Evolutionary conservation across 2,888 invertebrate species (phyloP).

Genomic region (Lutraria lutraria): DNA sequence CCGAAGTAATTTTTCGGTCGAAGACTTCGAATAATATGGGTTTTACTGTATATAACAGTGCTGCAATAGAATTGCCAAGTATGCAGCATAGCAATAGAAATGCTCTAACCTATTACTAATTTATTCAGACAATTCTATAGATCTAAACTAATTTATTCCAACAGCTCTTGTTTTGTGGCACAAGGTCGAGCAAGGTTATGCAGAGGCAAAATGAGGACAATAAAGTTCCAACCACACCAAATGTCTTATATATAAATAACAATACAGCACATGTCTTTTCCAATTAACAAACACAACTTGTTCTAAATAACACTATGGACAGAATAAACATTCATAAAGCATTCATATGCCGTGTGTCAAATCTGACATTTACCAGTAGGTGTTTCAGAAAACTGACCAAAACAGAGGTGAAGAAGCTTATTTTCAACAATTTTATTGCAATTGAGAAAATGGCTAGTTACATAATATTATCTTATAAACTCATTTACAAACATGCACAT

Average conservation of each 20-base stretch:
- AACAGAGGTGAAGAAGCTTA: not conserved
- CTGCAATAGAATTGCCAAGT: not conserved
- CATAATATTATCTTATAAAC: too few species aligned
- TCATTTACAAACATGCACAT: not conserved
- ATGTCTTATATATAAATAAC: not conserved
- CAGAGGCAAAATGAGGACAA: not conserved
- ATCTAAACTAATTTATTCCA: not conserved
- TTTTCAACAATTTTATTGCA: not conserved
- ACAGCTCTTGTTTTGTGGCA: not conserved
- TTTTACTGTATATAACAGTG: not conserved
- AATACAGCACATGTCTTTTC: not conserved
- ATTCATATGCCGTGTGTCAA: not conserved
- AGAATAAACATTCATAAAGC: not conserved
- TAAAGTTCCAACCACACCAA: not conserved
- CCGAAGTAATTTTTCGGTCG: too few species aligned
- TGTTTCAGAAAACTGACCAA: not conserved
- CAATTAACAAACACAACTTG: not conserved
- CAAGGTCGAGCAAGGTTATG: not conserved
- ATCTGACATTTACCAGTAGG: slow-evolving; percentile 3
- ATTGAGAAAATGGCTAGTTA: not conserved
- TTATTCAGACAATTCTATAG: not conserved
- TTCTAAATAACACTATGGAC: not conserved
- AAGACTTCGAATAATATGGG: too few species aligned
- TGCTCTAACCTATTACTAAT: not conserved
- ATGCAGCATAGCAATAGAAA: not conserved